Conservation (phyloP, 1,140 invertebrate genomes). For the Hestina assimilis region DNA sequence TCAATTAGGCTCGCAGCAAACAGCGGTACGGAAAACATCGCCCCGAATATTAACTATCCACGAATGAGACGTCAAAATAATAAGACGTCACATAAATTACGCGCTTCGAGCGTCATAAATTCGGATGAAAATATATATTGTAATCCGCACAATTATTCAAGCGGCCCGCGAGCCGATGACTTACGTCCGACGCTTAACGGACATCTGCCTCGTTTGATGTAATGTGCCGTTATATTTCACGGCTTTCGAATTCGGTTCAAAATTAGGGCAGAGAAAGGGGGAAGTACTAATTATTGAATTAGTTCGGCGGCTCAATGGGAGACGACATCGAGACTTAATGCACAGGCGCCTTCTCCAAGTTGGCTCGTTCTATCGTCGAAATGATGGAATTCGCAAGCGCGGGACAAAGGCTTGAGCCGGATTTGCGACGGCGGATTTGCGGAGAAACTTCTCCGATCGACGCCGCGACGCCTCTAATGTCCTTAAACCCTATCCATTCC, state of each 20-base stretch:
- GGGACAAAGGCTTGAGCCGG: conserved; percentile 27
- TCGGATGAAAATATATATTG: conserved; percentile 19
- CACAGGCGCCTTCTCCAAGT: conserved; percentile 13
- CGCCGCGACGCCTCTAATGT: conserved; percentile 31
- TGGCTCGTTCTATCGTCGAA: conserved; percentile 24
- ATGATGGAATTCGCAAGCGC: conserved; percentile 15
- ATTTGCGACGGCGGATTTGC: conserved; percentile 27
- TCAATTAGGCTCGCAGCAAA: conserved; percentile 36
- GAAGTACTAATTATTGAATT: conserved; percentile 8
- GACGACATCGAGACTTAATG: background rate
- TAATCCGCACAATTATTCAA: conserved; percentile 62
- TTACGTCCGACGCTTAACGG: conserved; percentile 7
- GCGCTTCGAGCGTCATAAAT: conserved; percentile 16
- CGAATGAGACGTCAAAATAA: conserved; percentile 63
- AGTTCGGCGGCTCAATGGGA: background rate
- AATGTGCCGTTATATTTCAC: background rate
- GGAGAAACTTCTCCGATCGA: conserved; percentile 34
- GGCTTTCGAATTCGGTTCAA: background rate
- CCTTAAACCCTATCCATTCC: conserved; percentile 31
- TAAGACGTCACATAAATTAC: conserved; percentile 55
- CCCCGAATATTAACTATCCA: conserved; percentile 43
- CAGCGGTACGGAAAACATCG: conserved; percentile 20
- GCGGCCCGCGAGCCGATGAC: conserved; percentile 24
- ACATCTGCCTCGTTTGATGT: background rate
- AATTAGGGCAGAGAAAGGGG: background rate